These are phyloP conservation scores for Lycodopsis pacificus DNA, from an alignment of 2,797 vertebrate species.

Conservation along the genomic window DNA sequence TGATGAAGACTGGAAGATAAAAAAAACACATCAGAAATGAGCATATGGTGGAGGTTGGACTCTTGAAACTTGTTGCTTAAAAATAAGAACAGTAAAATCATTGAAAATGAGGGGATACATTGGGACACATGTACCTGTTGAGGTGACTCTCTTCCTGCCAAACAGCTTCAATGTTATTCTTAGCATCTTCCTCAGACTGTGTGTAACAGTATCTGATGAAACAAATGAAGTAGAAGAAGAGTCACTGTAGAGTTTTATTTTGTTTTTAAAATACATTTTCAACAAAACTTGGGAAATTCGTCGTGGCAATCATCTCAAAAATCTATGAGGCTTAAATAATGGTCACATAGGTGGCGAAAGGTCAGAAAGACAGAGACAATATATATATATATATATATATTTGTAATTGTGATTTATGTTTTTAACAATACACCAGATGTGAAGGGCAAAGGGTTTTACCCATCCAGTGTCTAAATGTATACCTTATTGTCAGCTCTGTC, in stretches of 20 bases:
- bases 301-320: background rate
- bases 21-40: background rate
- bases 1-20: background rate
- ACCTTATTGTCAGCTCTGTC: too few relatives aligned
- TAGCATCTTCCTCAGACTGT: conserved; percentile 78
- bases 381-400: too few relatives aligned
- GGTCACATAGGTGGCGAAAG: background rate
- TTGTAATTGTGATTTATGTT: too few relatives aligned
- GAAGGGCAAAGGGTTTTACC: too few relatives aligned
- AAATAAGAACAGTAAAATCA: background rate
- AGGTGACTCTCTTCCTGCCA: conserved; percentile 90
- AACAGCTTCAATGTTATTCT: conserved; percentile 81
- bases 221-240: background rate
- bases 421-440: too few relatives aligned
- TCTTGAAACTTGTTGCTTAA: background rate
- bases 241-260: background rate
- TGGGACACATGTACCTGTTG: conserved; percentile 72
- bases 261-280: background rate
- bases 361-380: background rate
- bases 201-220: conserved; percentile 76
- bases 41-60: background rate
- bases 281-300: background rate
- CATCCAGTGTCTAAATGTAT: too few relatives aligned
- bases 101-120: background rate
- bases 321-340: background rate